A percentile compares a stretch with the other conserved stretches of the same genome.
These are phyloP conservation scores for Myathropa florea DNA, from an alignment of 2,888 invertebrate species.

Conservation along the genomic window DNA sequence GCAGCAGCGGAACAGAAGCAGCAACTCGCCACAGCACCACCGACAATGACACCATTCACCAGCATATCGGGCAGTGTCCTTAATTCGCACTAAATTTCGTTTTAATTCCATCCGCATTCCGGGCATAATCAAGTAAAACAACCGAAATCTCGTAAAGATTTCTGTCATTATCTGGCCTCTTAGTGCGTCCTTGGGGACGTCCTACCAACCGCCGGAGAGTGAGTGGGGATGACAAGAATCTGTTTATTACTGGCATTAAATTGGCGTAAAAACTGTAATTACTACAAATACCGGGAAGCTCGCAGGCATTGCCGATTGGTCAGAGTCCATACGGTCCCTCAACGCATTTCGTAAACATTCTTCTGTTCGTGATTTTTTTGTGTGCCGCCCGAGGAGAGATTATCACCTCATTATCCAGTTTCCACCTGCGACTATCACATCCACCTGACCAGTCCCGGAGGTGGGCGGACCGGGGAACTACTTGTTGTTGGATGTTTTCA, in stretches of 20 bases:
- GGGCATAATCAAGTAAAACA: conserved; percentile 59
- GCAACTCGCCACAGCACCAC: background rate
- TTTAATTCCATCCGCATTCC: conserved; percentile 62
- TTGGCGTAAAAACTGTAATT: conserved; percentile 50
- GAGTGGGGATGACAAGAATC: conserved; percentile 37
- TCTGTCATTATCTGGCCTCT: conserved; percentile 47
- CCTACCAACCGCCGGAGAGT: background rate
- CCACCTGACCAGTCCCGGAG: conserved; percentile 16
- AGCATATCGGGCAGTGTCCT: conserved; percentile 43
- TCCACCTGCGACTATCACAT: background rate
- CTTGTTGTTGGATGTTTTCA: conserved; percentile 21
- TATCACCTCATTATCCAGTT: conserved; percentile 44
- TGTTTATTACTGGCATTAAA: conserved; percentile 53
- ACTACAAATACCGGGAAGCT: conserved; percentile 18
- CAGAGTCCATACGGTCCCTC: no score
- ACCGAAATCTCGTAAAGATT: conserved; percentile 59
- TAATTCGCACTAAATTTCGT: conserved; percentile 56
- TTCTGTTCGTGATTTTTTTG: background rate
- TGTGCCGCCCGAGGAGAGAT: conserved; percentile 1
- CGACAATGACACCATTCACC: background rate
- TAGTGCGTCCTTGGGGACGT: conserved; percentile 29
- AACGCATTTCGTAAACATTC: conserved; percentile 13
- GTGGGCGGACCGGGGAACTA: background rate
- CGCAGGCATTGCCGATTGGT: background rate
- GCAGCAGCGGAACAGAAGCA: background rate